Evolutionary conservation across 2,888 invertebrate genomes (phyloP).

Genomic region (Neoscelio sp.): DNA sequence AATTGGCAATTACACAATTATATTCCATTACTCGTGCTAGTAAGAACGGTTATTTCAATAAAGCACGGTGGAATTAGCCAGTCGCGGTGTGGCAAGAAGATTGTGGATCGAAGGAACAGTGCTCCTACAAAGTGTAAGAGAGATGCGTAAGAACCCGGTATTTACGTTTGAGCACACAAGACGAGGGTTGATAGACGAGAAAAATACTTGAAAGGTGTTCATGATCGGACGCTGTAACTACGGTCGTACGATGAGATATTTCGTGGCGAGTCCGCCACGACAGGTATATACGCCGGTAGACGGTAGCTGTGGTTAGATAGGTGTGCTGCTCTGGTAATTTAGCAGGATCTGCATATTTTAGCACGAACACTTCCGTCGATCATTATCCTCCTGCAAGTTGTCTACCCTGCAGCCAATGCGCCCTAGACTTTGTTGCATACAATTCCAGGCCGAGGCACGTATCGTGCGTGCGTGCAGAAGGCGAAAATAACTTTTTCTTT

Average conservation of each 20-base stretch:
- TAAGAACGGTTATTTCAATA: conserved; percentile 68
- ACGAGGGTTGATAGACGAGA: conserved; percentile 68
- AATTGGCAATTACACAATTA: conserved; percentile 66
- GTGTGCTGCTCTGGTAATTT: conserved; percentile 80
- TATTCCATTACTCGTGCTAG: conserved; percentile 61
- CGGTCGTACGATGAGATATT: conserved; percentile 62
- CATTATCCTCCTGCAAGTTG: conserved; percentile 77
- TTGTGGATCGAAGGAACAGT: conserved; percentile 54
- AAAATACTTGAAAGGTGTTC: conserved; percentile 69
- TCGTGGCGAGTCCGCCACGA: conserved; percentile 58
- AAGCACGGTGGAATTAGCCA: conserved; percentile 65
- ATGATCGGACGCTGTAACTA: conserved; percentile 66
- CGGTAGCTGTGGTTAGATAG: conserved; percentile 70
- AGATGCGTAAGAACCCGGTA: conserved; percentile 64
- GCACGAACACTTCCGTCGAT: conserved; percentile 83
- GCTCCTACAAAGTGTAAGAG: conserved; percentile 64
- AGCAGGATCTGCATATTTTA: conserved; percentile 82
- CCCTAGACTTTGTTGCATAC: conserved; percentile 67
- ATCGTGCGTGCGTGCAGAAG: conserved; percentile 66
- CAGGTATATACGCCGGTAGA: conserved; percentile 60
- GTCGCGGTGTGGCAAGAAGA: conserved; percentile 48
- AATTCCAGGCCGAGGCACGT: conserved; percentile 52
- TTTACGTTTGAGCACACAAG: conserved; percentile 58
- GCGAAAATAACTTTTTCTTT: conserved; percentile 56
- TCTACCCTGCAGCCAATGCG: conserved; percentile 71